Percentiles rank a stretch among this genome's conserved stretches.
phyloP scores from a whole-genome alignment of 2,797 vertebrate genomes.

The Pipistrellus pipistrellus region DNA sequence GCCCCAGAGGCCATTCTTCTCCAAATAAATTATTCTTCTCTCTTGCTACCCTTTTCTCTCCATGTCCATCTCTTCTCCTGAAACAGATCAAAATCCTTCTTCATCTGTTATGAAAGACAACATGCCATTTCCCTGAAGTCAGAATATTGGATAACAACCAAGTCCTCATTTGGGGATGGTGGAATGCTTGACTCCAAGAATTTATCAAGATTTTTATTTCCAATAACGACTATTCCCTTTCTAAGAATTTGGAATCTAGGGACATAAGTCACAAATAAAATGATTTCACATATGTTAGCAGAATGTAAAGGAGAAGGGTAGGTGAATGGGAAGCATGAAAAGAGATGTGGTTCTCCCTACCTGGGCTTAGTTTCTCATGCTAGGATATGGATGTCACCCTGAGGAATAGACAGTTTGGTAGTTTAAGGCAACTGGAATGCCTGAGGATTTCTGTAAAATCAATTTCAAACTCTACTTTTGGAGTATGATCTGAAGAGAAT shows the following conservation, averaged over 20 bases:
- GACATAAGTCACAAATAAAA: background rate
- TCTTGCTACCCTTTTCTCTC: background rate
- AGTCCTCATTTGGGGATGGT: background rate
- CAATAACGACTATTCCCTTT: background rate
- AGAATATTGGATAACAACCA: background rate
- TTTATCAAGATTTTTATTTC: background rate
- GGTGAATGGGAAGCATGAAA: background rate
- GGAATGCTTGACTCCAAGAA: background rate
- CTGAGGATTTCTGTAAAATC: constrained; percentile 31
- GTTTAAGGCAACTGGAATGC: background rate
- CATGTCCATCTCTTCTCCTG: background rate
- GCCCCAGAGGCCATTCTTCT: background rate
- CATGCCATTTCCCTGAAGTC: background rate
- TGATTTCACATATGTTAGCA: background rate
- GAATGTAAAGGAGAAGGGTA: background rate
- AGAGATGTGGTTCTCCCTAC: background rate
- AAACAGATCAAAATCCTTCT: background rate
- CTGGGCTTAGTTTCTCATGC: background rate
- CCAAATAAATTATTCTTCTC: background rate
- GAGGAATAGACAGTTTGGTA: background rate
- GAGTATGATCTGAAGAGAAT: background rate
- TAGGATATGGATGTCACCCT: background rate
- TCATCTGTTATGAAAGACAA: constrained; percentile 11
- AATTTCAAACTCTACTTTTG: background rate
- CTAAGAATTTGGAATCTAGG: constrained; percentile 13